Percentiles rank a stretch among this genome's conserved stretches.
Conservation (phyloP, 2,888 invertebrate genomes). For the Sicus ferrugineus region DNA sequence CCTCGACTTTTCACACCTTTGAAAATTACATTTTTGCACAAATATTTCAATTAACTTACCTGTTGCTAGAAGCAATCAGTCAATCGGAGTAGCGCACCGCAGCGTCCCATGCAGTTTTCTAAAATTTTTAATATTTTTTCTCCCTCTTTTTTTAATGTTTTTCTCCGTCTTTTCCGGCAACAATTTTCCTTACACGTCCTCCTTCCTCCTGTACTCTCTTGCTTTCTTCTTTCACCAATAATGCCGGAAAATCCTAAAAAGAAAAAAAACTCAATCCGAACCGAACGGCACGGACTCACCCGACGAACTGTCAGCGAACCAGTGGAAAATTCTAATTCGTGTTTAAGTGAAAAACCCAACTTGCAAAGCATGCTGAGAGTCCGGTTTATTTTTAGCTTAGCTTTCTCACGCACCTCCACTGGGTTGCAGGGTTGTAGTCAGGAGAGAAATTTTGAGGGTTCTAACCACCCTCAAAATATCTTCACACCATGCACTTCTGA, state of each 20-base stretch:
- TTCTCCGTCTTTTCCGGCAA: too few relatives aligned
- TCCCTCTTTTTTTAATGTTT: not conserved
- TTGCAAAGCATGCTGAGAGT: slow-evolving; percentile 19
- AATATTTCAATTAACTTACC: not conserved
- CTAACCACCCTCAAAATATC: too few relatives aligned
- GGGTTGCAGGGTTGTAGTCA: too few relatives aligned
- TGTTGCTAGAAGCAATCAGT: not conserved
- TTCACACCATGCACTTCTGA: too few relatives aligned
- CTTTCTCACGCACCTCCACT: slow-evolving; percentile 23
- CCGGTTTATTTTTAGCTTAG: slow-evolving; percentile 35
- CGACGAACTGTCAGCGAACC: slow-evolving; percentile 35
- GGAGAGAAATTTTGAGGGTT: too few relatives aligned
- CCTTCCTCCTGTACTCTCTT: not conserved
- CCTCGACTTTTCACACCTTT: not conserved
- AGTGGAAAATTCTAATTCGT: slow-evolving; percentile 28
- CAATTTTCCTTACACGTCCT: not conserved
- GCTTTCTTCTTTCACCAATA: too few relatives aligned
- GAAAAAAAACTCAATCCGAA: slow-evolving; percentile 7
- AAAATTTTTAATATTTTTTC: not conserved
- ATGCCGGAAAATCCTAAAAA: too few relatives aligned
- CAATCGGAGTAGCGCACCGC: not conserved
- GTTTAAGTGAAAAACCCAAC: slow-evolving; percentile 28
- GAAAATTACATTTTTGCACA: not conserved
- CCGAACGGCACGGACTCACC: slow-evolving; percentile 34
- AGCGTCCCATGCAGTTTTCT: not conserved